phyloP scores from a whole-genome alignment of 1,140 invertebrate species.

The Drosophila orosa region DNA sequence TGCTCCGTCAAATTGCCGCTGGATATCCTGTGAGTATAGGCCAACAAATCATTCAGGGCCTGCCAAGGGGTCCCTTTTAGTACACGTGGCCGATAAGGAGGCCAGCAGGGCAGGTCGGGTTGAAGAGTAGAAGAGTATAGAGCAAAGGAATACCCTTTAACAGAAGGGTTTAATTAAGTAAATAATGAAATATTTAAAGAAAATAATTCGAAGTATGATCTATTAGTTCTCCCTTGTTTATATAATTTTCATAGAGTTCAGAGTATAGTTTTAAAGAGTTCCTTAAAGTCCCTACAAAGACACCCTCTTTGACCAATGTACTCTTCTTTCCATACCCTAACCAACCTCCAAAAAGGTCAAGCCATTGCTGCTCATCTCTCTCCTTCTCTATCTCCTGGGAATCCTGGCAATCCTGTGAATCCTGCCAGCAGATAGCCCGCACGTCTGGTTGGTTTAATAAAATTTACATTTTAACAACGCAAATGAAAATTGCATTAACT shows the following conservation, averaged over 20 bases:
- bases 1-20: slow-evolving; percentile 83
- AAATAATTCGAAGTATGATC: too few relatives aligned
- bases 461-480: slow-evolving; percentile 74
- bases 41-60: slow-evolving; percentile 47
- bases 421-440: slow-evolving; percentile 33
- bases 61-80: slow-evolving; percentile 1
- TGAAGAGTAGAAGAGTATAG: not conserved
- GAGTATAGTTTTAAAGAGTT: not conserved
- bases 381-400: not conserved
- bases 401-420: not conserved
- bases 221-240: too few relatives aligned
- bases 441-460: slow-evolving; percentile 71
- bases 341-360: slow-evolving; percentile 31
- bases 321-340: not conserved
- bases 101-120: slow-evolving; percentile 4
- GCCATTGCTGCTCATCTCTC: slow-evolving; percentile 6
- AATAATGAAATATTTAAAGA: not conserved
- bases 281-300: not conserved
- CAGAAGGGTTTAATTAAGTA: accelerated
- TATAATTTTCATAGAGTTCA: too few relatives aligned
- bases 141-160: not conserved
- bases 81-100: slow-evolving; percentile 44
- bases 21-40: slow-evolving; percentile 83
- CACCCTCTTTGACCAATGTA: not conserved
- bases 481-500: slow-evolving; percentile 70